A percentile compares a stretch with the other conserved stretches of the same genome.
These are phyloP conservation scores for Thamnaconus septentrionalis DNA, from an alignment of 2,113 vertebrate species.

Conservation along the genomic window DNA sequence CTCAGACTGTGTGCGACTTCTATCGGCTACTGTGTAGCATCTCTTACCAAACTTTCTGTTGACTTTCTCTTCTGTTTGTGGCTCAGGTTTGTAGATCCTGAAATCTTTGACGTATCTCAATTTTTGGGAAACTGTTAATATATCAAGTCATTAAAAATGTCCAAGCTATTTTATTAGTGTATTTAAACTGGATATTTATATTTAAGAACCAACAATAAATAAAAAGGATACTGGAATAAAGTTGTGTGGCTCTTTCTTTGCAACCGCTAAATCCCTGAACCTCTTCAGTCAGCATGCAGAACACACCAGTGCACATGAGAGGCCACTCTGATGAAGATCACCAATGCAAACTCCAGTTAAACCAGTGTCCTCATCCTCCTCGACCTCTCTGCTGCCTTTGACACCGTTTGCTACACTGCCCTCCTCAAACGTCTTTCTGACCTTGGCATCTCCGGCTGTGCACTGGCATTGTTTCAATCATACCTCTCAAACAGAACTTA, in stretches of 20 bases:
- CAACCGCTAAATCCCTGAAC: not conserved
- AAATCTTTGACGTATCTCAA: constrained; percentile 73
- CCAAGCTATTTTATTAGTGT: constrained; percentile 89
- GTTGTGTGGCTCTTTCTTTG: constrained; percentile 44
- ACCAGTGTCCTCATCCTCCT: no score
- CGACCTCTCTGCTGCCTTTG: no score
- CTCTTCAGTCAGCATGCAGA: no score
- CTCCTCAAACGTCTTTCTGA: no score
- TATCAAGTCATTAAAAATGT: constrained; percentile 67
- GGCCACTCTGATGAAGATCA: no score
- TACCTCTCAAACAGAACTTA: no score
- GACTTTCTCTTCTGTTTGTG: constrained; percentile 42
- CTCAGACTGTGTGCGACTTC: constrained; percentile 20
- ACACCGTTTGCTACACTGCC: no score
- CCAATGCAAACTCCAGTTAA: no score
- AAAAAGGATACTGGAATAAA: constrained; percentile 34
- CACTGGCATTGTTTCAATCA: no score
- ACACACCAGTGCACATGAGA: no score
- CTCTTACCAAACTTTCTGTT: constrained; percentile 69
- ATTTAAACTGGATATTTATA: constrained; percentile 88
- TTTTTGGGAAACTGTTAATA: constrained; percentile 78
- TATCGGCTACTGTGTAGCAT: constrained; percentile 93
- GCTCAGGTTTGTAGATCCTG: constrained; percentile 77
- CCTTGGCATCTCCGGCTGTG: no score
- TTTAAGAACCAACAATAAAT: constrained; percentile 78